These are phyloP conservation scores for Aurelia sp. DNA, from an alignment of 30 jellyfish, hydroid and myxozoan genomes.

Conservation along the genomic window DNA sequence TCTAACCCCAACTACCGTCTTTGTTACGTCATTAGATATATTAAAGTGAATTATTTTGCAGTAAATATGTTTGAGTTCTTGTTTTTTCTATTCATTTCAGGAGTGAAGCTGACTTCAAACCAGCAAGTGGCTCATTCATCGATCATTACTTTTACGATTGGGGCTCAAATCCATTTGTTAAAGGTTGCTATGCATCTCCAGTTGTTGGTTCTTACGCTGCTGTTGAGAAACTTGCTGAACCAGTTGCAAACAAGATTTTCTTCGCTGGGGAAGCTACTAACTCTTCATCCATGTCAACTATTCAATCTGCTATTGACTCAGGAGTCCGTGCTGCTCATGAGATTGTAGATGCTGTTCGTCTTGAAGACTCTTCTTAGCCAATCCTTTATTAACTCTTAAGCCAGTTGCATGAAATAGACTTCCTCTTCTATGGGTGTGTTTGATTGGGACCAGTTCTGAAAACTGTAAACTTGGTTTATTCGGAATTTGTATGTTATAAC, in stretches of 20 bases:
- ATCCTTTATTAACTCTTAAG: too few species aligned
- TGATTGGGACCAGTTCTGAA: too few species aligned
- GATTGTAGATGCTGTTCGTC: background rate
- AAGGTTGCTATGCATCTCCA: slow-evolving; percentile 76
- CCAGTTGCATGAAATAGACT: too few species aligned
- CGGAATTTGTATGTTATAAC: too few species aligned
- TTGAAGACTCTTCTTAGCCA: too few species aligned
- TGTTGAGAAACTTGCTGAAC: slow-evolving; percentile 47
- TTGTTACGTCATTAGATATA: too few species aligned
- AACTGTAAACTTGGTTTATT: too few species aligned
- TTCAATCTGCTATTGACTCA: slow-evolving; percentile 70
- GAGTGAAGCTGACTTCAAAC: slow-evolving; percentile 1
- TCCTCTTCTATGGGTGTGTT: too few species aligned
- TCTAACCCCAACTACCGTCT: too few species aligned
- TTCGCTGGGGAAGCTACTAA: slow-evolving; percentile 80
- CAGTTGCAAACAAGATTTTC: slow-evolving; percentile 45
- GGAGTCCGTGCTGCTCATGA: slow-evolving; percentile 72
- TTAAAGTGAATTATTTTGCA: too few species aligned
- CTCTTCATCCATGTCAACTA: slow-evolving; percentile 33
- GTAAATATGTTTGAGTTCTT: too few species aligned
- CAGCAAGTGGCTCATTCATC: slow-evolving; percentile 57
- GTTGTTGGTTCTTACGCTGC: slow-evolving; percentile 55
- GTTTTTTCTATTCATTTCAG: slow-evolving; percentile 22
- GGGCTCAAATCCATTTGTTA: slow-evolving; percentile 45
- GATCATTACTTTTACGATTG: slow-evolving; percentile 67